Conservation (phyloP, 2,888 invertebrate species). For the Polydesmus complanatus region DNA sequence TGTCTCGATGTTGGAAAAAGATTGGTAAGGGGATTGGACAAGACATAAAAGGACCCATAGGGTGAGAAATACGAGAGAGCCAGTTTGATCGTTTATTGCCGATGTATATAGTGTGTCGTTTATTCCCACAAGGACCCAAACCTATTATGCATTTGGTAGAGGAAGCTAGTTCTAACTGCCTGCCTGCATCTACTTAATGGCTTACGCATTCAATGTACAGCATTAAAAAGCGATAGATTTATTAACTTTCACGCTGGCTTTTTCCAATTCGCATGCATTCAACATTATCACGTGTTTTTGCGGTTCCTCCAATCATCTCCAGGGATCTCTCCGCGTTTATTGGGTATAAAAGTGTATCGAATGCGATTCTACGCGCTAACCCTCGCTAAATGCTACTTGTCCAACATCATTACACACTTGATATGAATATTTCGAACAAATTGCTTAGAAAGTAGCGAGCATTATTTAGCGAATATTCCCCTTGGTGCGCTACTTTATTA, state of each 20-base stretch:
- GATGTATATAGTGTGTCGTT: not conserved
- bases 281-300: not conserved
- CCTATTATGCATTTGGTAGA: no score
- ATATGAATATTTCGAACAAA: no score
- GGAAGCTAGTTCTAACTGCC: no score
- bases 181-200: not conserved
- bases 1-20: no score
- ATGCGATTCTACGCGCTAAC: not conserved
- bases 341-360: not conserved
- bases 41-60: not conserved
- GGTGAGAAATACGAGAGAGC: not conserved
- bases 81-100: no score
- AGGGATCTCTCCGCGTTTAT: not conserved
- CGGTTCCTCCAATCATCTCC: not conserved
- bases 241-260: not conserved
- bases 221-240: not conserved
- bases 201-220: not conserved
- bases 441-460: no score
- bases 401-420: no score
- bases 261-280: not conserved
- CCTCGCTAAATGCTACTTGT: no score
- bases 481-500: no score
- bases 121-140: not conserved
- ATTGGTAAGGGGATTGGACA: no score
- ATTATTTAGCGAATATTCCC: no score